Percentiles rank a stretch among this genome's conserved stretches.
These are phyloP conservation scores for Anoplolepis gracilipes DNA, from an alignment of 1,140 invertebrate genomes.

Conservation along the genomic window DNA sequence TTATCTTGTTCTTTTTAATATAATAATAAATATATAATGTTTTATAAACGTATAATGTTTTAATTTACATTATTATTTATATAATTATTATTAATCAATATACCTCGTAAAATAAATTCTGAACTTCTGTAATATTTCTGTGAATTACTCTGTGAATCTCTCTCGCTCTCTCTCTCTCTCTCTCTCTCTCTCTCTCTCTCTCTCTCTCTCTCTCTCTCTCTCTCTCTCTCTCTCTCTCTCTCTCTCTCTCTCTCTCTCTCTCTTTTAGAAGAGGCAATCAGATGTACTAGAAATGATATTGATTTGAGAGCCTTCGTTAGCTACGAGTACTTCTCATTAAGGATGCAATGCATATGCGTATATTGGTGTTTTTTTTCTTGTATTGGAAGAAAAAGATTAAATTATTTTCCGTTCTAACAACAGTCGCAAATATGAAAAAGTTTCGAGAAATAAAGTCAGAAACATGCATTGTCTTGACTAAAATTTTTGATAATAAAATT, in stretches of 20 bases:
- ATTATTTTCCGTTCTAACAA: neutral
- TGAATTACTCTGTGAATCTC: neutral
- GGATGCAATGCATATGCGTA: neutral
- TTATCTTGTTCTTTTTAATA: neutral
- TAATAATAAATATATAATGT: too few relatives aligned
- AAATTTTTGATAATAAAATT: neutral
- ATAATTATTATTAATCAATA: neutral
- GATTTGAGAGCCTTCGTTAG: neutral
- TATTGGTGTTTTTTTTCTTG: neutral
- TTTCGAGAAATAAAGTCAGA: neutral
- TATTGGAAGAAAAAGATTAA: neutral
- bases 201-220: neutral
- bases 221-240: neutral
- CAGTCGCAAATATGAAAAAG: neutral
- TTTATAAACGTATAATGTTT: neutral
- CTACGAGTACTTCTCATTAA: conserved; percentile 5
- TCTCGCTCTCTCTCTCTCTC: neutral
- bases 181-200: neutral
- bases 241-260: neutral
- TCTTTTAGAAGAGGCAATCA: neutral
- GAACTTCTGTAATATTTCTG: neutral
- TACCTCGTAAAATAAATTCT: neutral
- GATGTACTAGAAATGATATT: conserved; percentile 19
- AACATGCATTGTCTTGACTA: neutral
- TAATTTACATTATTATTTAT: conserved; percentile 1